A percentile compares a stretch with the other conserved stretches of the same genome.
These are phyloP conservation scores for Rissa tridactyla DNA, from an alignment of 2,113 vertebrate genomes.

Conservation along the genomic window DNA sequence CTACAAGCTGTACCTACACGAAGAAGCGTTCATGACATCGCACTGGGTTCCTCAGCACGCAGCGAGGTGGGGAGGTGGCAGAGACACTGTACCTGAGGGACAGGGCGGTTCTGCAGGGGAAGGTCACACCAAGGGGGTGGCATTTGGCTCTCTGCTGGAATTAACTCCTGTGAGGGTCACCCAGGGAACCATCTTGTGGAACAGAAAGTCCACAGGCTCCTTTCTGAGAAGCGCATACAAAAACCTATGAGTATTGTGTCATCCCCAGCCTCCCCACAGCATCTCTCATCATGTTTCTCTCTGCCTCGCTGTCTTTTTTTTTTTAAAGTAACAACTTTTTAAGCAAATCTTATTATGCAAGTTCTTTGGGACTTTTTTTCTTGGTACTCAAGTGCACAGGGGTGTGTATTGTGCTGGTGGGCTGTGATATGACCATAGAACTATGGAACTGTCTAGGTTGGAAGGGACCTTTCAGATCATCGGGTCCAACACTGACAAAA, in stretches of 20 bases:
- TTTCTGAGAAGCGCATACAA: fast-evolving
- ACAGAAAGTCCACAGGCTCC: too few species aligned
- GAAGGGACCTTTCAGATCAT: too few species aligned
- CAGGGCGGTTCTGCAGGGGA: not conserved
- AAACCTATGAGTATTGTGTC: not conserved
- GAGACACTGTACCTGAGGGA: not conserved
- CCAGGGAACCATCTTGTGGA: not conserved
- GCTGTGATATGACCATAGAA: too few species aligned
- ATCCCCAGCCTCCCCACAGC: not conserved
- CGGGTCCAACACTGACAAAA: too few species aligned
- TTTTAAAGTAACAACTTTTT: not conserved
- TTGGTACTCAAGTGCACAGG: fast-evolving
- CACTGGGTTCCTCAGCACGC: fast-evolving
- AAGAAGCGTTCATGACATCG: fast-evolving
- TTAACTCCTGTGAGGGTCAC: not conserved
- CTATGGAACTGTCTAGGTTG: too few species aligned
- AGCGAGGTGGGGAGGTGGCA: not conserved
- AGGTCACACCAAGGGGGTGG: not conserved
- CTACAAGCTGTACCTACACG: fast-evolving
- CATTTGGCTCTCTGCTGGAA: not conserved
- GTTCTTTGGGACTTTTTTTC: not conserved
- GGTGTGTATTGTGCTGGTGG: fast-evolving
- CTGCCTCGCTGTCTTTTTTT: not conserved
- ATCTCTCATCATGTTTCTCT: not conserved
- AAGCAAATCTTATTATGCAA: not conserved